Evolutionary conservation across 2,888 invertebrate genomes (phyloP).

Genomic region (Malthinus flaveolus): DNA sequence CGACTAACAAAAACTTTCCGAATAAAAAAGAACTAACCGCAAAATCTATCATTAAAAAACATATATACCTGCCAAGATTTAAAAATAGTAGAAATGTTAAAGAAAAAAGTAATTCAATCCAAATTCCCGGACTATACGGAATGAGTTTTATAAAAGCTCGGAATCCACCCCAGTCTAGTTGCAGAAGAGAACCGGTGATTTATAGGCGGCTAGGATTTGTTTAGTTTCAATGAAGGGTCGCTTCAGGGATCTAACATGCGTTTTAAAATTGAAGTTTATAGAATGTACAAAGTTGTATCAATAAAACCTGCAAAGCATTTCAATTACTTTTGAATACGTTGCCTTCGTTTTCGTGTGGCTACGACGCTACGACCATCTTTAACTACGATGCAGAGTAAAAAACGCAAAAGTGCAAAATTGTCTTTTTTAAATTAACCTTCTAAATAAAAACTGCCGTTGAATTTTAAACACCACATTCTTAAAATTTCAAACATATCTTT

Average conservation of each 20-base stretch:
- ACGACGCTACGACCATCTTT: too few species aligned
- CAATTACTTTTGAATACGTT: background rate
- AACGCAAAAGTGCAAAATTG: too few species aligned
- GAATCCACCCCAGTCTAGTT: slow-evolving; percentile 34
- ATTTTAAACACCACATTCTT: slow-evolving; percentile 3
- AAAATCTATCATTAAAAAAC: slow-evolving; percentile 10
- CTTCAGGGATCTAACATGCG: slow-evolving; percentile 25
- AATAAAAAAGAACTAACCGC: background rate
- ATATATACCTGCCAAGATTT: slow-evolving; percentile 25
- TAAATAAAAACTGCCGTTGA: too few species aligned
- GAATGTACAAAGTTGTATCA: slow-evolving; percentile 15
- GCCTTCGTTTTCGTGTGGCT: too few species aligned
- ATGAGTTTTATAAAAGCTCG: slow-evolving; percentile 40
- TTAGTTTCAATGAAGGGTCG: slow-evolving; percentile 32
- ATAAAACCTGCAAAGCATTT: slow-evolving; percentile 6
- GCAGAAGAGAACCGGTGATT: slow-evolving; percentile 35
- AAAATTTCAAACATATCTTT: slow-evolving; percentile 4
- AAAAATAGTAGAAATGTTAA: slow-evolving; percentile 22
- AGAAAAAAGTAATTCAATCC: slow-evolving; percentile 40
- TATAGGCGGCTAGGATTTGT: slow-evolving; percentile 39
- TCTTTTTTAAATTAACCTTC: too few species aligned
- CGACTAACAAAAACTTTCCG: background rate
- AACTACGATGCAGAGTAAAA: too few species aligned
- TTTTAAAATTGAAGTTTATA: slow-evolving; percentile 31
- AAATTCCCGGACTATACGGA: slow-evolving; percentile 35